phyloP scores from a whole-genome alignment of 2,113 vertebrate genomes.

The Archilochus colubris region DNA sequence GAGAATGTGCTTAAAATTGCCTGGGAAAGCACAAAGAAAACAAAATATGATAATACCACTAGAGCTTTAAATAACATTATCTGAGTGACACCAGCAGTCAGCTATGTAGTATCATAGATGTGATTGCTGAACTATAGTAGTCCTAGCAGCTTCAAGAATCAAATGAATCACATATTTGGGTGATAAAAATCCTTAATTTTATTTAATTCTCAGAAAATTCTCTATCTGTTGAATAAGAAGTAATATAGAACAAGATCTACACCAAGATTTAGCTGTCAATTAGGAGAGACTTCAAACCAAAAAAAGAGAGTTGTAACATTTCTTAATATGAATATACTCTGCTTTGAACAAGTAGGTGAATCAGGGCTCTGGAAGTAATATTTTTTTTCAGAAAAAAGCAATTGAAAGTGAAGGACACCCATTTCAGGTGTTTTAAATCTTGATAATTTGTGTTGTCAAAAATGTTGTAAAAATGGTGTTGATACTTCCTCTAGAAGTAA shows the following conservation, averaged over 20 bases:
- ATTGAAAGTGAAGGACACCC: background rate
- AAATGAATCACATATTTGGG: constrained; percentile 5
- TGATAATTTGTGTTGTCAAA: background rate
- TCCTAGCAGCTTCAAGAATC: background rate
- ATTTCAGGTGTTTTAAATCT: background rate
- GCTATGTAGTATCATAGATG: background rate
- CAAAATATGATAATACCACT: background rate
- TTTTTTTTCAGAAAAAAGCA: background rate
- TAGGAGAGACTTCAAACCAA: background rate
- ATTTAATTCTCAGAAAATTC: background rate
- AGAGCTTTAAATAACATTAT: background rate
- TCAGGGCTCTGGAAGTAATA: background rate
- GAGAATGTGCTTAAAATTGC: constrained; percentile 24
- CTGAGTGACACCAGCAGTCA: constrained; percentile 12
- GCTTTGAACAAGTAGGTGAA: background rate
- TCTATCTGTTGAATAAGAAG: background rate
- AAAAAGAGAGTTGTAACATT: background rate
- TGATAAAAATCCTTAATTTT: background rate
- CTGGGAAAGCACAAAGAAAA: constrained; percentile 18
- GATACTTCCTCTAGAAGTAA: background rate
- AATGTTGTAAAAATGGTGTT: background rate
- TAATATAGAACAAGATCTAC: background rate
- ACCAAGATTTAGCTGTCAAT: background rate
- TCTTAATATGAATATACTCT: background rate
- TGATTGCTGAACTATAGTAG: constrained; percentile 2